Conservation (phyloP, 2,888 invertebrate species). For the Andrena minutula region DNA sequence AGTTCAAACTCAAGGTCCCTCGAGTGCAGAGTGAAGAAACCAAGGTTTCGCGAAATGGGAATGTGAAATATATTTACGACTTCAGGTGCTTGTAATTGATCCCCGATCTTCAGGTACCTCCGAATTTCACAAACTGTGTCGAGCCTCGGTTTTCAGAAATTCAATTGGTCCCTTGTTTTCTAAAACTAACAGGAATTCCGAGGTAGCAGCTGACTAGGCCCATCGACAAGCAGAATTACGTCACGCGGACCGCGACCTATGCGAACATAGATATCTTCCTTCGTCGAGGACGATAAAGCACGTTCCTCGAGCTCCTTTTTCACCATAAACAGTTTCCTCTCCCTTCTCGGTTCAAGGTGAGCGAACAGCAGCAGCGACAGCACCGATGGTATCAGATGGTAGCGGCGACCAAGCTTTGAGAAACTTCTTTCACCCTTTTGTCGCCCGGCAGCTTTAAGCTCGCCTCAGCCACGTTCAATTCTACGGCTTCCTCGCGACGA, state of each 20-base stretch:
- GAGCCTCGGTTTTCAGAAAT: neutral
- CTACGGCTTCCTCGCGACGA: slow-evolving; percentile 1
- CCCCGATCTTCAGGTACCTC: too few species aligned
- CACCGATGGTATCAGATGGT: neutral
- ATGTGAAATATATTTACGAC: neutral
- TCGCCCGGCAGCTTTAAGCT: neutral
- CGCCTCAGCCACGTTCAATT: neutral
- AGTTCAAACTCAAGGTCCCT: slow-evolving; percentile 11
- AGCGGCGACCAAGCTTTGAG: slow-evolving; percentile 5
- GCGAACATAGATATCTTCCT: neutral
- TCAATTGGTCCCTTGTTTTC: neutral
- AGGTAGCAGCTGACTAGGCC: too few species aligned
- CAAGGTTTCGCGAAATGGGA: neutral
- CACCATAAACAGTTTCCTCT: neutral
- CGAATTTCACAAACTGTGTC: too few species aligned
- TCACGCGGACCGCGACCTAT: slow-evolving; percentile 24
- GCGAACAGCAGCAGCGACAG: neutral
- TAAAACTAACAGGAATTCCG: neutral
- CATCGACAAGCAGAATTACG: neutral
- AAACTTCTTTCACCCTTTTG: slow-evolving; percentile 42
- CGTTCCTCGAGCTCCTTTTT: neutral
- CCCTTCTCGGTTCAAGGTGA: neutral
- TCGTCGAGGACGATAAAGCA: neutral
- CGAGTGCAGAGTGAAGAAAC: neutral
- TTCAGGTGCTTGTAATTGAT: neutral